Conservation (phyloP, 2,797 vertebrate genomes). For the Micrastur ruficollis region DNA sequence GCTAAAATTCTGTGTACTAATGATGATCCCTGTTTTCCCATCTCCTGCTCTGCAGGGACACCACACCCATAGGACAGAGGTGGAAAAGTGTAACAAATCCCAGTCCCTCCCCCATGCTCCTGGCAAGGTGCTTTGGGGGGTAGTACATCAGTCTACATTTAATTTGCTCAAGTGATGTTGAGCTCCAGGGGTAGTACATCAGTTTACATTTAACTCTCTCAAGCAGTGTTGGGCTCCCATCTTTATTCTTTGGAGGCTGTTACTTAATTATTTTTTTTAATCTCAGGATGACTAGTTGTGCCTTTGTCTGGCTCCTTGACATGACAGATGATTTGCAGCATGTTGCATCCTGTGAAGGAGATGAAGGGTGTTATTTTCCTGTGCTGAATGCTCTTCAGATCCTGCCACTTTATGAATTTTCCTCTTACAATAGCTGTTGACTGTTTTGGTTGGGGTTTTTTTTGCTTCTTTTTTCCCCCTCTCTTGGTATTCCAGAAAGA, state of each 20-base stretch:
- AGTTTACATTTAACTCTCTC: neutral
- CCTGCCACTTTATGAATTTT: neutral
- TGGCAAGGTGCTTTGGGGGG: neutral
- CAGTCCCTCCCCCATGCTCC: neutral
- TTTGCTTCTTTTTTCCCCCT: neutral
- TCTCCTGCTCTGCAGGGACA: neutral
- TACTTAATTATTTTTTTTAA: neutral
- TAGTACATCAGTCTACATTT: neutral
- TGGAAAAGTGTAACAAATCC: neutral
- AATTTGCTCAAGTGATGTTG: neutral
- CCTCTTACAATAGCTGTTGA: neutral
- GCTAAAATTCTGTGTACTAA: slow-evolving; percentile 4
- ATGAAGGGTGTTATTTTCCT: slow-evolving; percentile 30
- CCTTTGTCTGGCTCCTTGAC: neutral
- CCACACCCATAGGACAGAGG: neutral
- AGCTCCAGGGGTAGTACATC: neutral
- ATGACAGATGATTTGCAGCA: slow-evolving; percentile 34
- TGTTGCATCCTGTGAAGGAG: neutral
- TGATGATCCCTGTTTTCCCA: neutral
- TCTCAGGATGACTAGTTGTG: neutral
- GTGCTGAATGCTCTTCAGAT: neutral
- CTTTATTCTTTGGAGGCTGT: slow-evolving; percentile 1
- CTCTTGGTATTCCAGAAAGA: slow-evolving; percentile 81
- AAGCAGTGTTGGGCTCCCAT: neutral
- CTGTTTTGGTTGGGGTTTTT: fast-evolving